A percentile compares a stretch with the other conserved stretches of the same genome.
phyloP scores from a whole-genome alignment of 1,140 invertebrate genomes.

The Planococcus citri region DNA sequence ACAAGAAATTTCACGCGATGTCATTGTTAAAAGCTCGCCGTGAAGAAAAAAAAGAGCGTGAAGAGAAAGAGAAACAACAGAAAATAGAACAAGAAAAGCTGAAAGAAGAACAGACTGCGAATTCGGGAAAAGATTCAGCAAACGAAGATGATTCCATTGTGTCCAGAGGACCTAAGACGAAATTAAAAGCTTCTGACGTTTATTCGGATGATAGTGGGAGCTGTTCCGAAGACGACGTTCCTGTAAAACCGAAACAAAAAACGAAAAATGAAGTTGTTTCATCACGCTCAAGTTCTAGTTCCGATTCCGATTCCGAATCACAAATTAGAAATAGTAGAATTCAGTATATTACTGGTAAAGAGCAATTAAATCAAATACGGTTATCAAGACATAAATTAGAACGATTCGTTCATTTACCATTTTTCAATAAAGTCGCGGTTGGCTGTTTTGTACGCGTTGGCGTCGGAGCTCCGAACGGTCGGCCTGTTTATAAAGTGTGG shows the following conservation, averaged over 20 bases:
- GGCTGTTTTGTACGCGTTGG: constrained; percentile 94
- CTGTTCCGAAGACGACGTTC: constrained; percentile 46
- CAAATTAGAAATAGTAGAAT: constrained; percentile 34
- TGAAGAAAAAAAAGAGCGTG: constrained; percentile 66
- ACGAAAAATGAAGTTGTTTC: constrained; percentile 30
- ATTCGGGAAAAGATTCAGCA: constrained; percentile 42
- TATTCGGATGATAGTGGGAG: constrained; percentile 62
- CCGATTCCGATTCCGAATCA: constrained; percentile 34
- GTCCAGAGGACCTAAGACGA: constrained; percentile 35
- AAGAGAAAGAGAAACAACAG: constrained; percentile 44
- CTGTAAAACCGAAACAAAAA: constrained; percentile 14
- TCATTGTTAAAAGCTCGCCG: constrained; percentile 75
- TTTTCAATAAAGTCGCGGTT: constrained; percentile 76
- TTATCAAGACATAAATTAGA: constrained; percentile 87
- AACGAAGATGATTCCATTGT: constrained; percentile 38
- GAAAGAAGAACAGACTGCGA: constrained; percentile 37
- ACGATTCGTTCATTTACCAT: constrained; percentile 88
- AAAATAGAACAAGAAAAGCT: constrained; percentile 41
- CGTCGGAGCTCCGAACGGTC: constrained; percentile 81
- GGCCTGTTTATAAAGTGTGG: constrained; percentile 78
- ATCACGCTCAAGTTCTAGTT: constrained; percentile 31
- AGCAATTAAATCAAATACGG: constrained; percentile 77
- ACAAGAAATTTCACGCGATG: constrained; percentile 84
- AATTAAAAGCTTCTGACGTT: constrained; percentile 77
- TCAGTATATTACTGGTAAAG: constrained; percentile 53